phyloP scores from a whole-genome alignment of 92 coral and sea anemone species.

The Isaurus tuberculatus region DNA sequence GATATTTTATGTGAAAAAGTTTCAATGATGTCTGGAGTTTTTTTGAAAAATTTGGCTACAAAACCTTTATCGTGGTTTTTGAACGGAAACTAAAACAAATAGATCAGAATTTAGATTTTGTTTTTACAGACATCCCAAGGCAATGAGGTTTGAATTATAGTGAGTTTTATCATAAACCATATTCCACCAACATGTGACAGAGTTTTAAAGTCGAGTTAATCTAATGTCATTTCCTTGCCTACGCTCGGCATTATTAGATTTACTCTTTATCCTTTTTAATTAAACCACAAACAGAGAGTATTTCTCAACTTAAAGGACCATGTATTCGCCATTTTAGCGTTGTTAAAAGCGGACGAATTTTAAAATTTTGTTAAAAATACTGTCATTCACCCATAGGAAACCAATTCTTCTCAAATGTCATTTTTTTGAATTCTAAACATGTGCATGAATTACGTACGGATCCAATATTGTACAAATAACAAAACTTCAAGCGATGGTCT shows the following conservation, averaged over 20 bases:
- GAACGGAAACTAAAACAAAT: background rate
- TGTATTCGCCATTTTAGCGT: background rate
- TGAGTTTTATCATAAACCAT: background rate
- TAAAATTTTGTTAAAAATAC: too few species aligned
- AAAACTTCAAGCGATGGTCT: background rate
- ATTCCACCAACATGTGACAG: background rate
- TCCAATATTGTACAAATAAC: background rate
- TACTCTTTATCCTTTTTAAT: background rate
- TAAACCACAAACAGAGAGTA: background rate
- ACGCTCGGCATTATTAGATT: background rate
- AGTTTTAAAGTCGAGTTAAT: constrained; percentile 10
- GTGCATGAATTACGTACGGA: constrained; percentile 35
- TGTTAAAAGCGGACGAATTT: background rate
- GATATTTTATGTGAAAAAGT: background rate
- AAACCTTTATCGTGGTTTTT: background rate
- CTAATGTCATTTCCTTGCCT: background rate
- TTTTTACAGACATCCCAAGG: background rate
- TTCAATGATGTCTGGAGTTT: background rate
- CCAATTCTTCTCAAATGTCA: background rate
- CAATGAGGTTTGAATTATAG: background rate
- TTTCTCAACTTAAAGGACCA: background rate
- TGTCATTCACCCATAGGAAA: background rate
- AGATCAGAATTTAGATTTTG: background rate
- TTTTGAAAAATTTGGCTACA: background rate
- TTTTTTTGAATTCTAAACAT: constrained; percentile 30